These are phyloP conservation scores for Globicephala melas DNA, from an alignment of 2,113 vertebrate genomes.

Conservation along the genomic window DNA sequence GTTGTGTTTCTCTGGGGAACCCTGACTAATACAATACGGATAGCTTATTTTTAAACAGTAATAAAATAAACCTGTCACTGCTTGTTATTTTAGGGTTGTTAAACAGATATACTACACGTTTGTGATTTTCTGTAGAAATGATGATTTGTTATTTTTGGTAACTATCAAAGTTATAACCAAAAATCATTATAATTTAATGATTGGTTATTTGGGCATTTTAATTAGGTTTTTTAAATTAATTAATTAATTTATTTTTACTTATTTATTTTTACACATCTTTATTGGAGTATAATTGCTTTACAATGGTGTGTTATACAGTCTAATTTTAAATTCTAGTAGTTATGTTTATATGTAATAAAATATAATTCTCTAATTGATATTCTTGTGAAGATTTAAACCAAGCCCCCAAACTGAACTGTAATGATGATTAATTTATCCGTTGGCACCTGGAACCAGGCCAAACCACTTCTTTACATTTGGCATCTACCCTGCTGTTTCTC, in stretches of 20 bases:
- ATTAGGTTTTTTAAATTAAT: background rate
- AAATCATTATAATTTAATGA: background rate
- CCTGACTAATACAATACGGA: background rate
- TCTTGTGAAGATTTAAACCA: conserved; percentile 16
- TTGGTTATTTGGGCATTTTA: background rate
- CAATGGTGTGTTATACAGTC: background rate
- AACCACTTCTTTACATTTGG: background rate
- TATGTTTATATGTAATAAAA: background rate
- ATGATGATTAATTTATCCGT: background rate
- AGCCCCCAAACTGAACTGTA: background rate
- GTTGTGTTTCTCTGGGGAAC: background rate
- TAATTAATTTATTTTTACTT: too few relatives aligned
- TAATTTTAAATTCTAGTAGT: background rate
- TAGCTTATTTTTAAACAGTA: background rate
- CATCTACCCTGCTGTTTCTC: background rate
- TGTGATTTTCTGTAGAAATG: background rate
- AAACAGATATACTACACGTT: background rate
- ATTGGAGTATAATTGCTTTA: too few relatives aligned
- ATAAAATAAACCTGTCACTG: background rate
- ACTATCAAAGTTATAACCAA: background rate
- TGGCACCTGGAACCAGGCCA: background rate
- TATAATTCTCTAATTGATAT: background rate
- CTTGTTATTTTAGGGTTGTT: background rate
- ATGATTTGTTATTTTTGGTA: background rate
- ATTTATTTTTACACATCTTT: too few relatives aligned